Evolutionary conservation across 2,797 vertebrate genomes (phyloP), one percentile per base, ranked within the genome.

Genomic region (Hapalemur alaotrensis): DNA sequence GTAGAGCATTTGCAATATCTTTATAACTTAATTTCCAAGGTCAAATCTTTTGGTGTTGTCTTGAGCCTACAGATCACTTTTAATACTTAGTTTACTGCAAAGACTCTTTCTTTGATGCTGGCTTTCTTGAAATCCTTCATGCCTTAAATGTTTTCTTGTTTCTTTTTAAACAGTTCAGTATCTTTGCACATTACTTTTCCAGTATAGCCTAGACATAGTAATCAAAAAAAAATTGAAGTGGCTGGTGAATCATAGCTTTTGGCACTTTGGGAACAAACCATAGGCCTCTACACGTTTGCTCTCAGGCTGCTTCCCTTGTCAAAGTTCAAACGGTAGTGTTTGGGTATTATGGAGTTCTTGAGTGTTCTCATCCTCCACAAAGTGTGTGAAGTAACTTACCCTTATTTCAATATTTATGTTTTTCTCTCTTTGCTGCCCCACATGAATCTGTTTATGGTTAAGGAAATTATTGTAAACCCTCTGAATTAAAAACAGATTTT

Each of bases 1-100:
- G 41, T 35, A 96, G 95, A 38, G 43, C 59, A 97, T 50, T 97
- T 38, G 67, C 23, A 95, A 35, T 90, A 85, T 61, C n/a, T 92
- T n/a, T 41, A 1, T 32, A 72, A 94, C 20, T 38, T 14, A 59
- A 76, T 92, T 97, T 96, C 79, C 72, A 93, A 95, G 48, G 38
- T 90, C 67, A 92, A 63, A 35, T 61, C 91, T 84, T 72, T 94
- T 94, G 2, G 2, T 95, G 57, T 96, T 87, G 96, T 18, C 14
- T 13, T 43, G 35, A 70, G n/a, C n/a, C 35, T 78, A 20, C 4
- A 57, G 41, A 73, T 92, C 38, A 93, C 13, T 80, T 85, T 96
- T n/a, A 78, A 88, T 48, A 87, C 41, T 80, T 96, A 25, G 32
- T 50, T 46, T 48, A 70, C 35, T 81, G 30, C 32, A 89, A 46